These are phyloP conservation scores for Hermetia illucens DNA, from an alignment of 1,140 invertebrate species.

Conservation along the genomic window DNA sequence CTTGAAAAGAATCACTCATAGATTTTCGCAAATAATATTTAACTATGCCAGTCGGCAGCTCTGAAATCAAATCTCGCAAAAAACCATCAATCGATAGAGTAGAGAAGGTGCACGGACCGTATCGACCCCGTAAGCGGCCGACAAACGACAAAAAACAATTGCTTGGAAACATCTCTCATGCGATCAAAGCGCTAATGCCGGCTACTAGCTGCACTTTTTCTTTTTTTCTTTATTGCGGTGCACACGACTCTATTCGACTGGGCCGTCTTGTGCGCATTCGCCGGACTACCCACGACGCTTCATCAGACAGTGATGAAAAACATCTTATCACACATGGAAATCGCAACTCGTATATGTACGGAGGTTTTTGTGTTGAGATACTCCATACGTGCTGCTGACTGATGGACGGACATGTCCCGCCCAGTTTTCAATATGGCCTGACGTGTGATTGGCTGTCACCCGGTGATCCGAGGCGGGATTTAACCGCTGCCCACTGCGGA, in stretches of 20 bases:
- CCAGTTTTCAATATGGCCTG: slow-evolving; percentile 12
- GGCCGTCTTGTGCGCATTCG: background rate
- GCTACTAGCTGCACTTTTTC: background rate
- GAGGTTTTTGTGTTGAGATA: too few relatives aligned
- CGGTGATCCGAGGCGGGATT: background rate
- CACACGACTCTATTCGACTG: background rate
- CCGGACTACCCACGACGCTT: background rate
- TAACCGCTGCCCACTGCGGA: too few relatives aligned
- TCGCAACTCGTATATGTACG: too few relatives aligned
- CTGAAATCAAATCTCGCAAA: too few relatives aligned
- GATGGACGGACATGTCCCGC: slow-evolving; percentile 3
- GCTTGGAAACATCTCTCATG: too few relatives aligned
- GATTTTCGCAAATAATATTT: too few relatives aligned
- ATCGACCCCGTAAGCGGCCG: background rate
- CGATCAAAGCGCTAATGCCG: background rate
- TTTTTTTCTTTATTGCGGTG: background rate
- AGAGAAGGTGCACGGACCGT: too few relatives aligned
- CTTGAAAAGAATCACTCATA: too few relatives aligned
- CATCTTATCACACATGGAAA: too few relatives aligned
- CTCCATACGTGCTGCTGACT: too few relatives aligned
- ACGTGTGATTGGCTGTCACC: slow-evolving; percentile 7
- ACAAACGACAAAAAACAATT: background rate
- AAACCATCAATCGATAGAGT: too few relatives aligned
- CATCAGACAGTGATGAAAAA: background rate
- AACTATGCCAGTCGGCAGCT: too few relatives aligned